A percentile compares a stretch with the other conserved stretches of the same genome.
phyloP scores from a whole-genome alignment of 92 coral and sea anemone species.

The Actinostola sp. region DNA sequence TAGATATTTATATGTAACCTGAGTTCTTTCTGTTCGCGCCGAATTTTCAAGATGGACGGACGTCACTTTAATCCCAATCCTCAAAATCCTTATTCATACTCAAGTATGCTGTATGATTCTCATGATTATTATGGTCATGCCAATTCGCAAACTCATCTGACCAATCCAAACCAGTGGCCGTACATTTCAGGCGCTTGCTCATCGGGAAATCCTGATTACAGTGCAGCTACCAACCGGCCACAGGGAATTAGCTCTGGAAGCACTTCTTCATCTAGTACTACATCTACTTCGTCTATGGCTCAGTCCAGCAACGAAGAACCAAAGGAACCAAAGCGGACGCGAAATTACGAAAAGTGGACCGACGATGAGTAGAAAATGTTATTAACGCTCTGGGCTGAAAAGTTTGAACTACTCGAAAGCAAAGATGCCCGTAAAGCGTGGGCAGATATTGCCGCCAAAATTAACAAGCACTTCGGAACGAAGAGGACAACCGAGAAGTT shows the following conservation, averaged over 20 bases:
- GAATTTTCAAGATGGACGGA: background rate
- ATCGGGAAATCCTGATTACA: no score
- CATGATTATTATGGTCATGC: no score
- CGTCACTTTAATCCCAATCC: no score
- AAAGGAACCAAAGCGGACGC: background rate
- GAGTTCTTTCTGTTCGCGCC: background rate
- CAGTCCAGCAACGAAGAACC: background rate
- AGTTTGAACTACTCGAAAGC: constrained; percentile 47
- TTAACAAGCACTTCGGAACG: constrained; percentile 35
- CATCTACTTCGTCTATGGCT: no score
- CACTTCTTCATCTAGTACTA: no score
- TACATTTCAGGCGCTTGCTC: no score
- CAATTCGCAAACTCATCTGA: no score
- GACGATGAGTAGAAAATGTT: constrained; percentile 50
- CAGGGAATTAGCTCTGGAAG: no score
- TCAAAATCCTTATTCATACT: no score
- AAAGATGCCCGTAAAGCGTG: constrained; percentile 44
- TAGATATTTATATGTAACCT: background rate
- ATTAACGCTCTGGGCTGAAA: constrained; percentile 44
- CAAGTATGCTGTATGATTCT: no score
- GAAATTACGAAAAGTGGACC: constrained; percentile 34
- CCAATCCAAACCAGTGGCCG: no score
- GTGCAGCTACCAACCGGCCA: no score
- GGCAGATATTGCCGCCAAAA: constrained; percentile 40
- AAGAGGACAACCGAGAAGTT: constrained; percentile 39